These are phyloP conservation scores for Lophura nycthemera DNA, from an alignment of 2,113 vertebrate genomes.

Conservation along the genomic window DNA sequence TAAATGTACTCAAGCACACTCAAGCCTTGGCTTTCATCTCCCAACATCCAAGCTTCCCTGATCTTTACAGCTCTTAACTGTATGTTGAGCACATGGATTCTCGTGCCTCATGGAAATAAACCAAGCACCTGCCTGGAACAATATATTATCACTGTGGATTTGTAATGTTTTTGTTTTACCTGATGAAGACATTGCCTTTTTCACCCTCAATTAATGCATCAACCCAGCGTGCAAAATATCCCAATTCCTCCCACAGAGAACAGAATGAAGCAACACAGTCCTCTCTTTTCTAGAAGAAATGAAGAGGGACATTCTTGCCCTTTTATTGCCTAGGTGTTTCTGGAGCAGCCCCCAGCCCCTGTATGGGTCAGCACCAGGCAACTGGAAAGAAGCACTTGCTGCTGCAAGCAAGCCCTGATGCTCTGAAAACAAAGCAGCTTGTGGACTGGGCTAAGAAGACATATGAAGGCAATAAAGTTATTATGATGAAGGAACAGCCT, in stretches of 20 bases:
- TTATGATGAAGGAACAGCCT: background rate
- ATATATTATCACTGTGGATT: background rate
- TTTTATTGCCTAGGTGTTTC: conserved; percentile 46
- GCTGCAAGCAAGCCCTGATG: background rate
- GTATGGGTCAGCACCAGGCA: background rate
- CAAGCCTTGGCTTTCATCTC: background rate
- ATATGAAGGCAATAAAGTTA: background rate
- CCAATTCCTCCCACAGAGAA: background rate
- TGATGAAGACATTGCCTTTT: background rate
- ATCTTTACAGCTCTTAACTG: background rate
- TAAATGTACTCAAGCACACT: background rate
- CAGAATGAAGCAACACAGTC: background rate
- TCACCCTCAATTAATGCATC: background rate
- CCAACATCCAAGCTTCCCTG: background rate
- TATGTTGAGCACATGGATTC: background rate
- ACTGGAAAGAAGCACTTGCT: too few relatives aligned
- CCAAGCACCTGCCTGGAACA: background rate
- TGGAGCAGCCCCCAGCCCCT: background rate
- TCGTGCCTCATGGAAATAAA: background rate
- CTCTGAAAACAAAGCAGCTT: background rate
- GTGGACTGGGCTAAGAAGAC: background rate
- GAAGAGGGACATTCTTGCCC: conserved; percentile 40
- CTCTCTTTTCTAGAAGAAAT: conserved; percentile 13
- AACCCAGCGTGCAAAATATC: background rate
- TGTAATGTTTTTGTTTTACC: background rate